Evolutionary conservation across 2,113 vertebrate genomes (phyloP), one percentile per base, ranked within the genome.

Genomic region (Holacanthus passer): DNA sequence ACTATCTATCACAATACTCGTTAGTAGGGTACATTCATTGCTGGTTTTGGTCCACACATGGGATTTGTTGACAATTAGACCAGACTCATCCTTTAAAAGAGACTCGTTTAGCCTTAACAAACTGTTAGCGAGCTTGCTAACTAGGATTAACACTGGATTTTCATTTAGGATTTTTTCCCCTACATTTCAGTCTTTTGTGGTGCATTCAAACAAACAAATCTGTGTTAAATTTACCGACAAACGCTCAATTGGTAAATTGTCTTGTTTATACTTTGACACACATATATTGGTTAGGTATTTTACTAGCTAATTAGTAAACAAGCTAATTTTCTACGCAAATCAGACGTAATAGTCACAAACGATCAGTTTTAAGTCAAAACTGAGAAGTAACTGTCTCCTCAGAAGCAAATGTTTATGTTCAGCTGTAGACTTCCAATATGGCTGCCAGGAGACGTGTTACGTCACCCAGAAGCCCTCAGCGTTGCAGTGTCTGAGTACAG

Each of bases 181-280:
- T 16, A 31, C 31, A 47, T 17, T 7, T 65, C 27, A 43, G 41
- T 50, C 59, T 56, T 6, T 16, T 77, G 72, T 43, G 32, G 41
- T 64, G 39, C 24, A 35, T 39, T 64, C 27, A 31, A 80, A 74
- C 32, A 73, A 87, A 79, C 39, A 52, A 68, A 32, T 41, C 24
- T 5, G 48, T 78, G 45, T 73, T 12, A 5, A 52, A 65, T 64
- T 53, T 39, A 63, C 71, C 12, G 13, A 66, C 22, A 59, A 67
- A 65, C 10, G 3, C 41, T 47, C 17, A 20, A 14, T n/a, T n/a
- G 60, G 19, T 50, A 27, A 32, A 56, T 76, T 10, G 3, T 59
- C 22, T 65, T 55, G 27, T 69, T 76, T 41, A 68, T 66, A 78
- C n/a, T 20, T 78, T n/a, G 13, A 76, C 0, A 73, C 67, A 77